Conservation (phyloP, 2,888 invertebrate species). For the Macrosoma leucophasiata region DNA sequence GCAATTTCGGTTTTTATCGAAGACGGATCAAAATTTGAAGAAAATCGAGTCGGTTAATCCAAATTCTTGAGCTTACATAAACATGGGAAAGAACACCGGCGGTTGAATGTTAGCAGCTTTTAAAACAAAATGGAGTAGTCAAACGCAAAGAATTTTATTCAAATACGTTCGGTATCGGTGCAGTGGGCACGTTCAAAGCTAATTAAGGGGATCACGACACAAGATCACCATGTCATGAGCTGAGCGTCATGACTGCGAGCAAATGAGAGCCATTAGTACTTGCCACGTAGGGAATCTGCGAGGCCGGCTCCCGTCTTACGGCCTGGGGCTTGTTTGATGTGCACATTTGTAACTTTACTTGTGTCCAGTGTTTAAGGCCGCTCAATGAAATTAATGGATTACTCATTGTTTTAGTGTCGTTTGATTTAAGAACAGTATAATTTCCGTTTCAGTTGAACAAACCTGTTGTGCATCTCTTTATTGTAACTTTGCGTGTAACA, state of each 20-base stretch:
- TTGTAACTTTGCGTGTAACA: no score
- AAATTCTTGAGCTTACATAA: neutral
- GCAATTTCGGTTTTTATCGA: neutral
- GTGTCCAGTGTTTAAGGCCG: no score
- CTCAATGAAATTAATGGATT: no score
- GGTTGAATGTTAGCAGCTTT: neutral
- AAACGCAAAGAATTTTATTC: slow-evolving; percentile 30
- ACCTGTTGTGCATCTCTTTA: no score
- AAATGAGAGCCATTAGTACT: slow-evolving; percentile 59
- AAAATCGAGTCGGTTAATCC: no score
- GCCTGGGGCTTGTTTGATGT: neutral
- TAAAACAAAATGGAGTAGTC: slow-evolving; percentile 26
- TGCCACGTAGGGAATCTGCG: slow-evolving; percentile 41
- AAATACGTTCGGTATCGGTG: slow-evolving; percentile 39
- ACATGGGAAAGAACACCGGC: neutral
- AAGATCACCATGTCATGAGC: slow-evolving; percentile 36
- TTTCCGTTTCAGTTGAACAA: no score
- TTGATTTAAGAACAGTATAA: no score
- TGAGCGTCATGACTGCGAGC: slow-evolving; percentile 45
- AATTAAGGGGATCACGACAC: slow-evolving; percentile 60
- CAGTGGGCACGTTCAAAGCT: slow-evolving; percentile 40
- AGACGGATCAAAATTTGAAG: no score
- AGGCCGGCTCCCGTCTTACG: slow-evolving; percentile 4
- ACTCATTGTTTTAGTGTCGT: no score
- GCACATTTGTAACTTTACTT: no score